phyloP scores from a whole-genome alignment of 2,113 vertebrate species.

The Caracal caracal region DNA sequence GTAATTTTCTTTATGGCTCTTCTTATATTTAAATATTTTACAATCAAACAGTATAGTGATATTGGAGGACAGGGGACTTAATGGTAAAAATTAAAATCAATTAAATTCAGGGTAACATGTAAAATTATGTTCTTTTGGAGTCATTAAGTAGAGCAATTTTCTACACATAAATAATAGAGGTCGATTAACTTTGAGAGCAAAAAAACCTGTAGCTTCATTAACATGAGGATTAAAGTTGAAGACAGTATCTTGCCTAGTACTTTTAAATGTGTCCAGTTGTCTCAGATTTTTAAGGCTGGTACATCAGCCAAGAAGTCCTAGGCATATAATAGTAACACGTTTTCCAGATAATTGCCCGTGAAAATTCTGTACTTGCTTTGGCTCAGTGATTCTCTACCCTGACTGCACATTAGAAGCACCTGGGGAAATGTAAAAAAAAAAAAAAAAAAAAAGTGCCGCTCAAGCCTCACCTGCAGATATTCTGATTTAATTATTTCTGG shows the following conservation, averaged over 20 bases:
- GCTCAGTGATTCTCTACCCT: background rate
- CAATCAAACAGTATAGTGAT: background rate
- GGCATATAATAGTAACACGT: background rate
- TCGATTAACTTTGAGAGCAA: background rate
- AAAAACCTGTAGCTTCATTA: background rate
- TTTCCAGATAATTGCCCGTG: background rate
- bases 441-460: background rate
- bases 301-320: background rate
- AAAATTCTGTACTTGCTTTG: slow-evolving; percentile 9
- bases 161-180: slow-evolving; percentile 14
- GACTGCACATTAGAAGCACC: background rate
- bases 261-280: background rate
- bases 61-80: background rate
- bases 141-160: background rate
- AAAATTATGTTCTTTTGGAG: background rate
- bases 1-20: background rate
- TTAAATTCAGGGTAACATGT: background rate
- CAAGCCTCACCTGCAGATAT: background rate
- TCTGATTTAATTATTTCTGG: background rate
- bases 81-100: slow-evolving; percentile 12
- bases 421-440: background rate
- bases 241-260: background rate
- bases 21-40: background rate
- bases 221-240: background rate
- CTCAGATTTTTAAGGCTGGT: background rate